Percentiles rank a stretch among this genome's conserved stretches.
phyloP scores from a whole-genome alignment of 2,888 invertebrate species.

The Spodoptera littoralis region DNA sequence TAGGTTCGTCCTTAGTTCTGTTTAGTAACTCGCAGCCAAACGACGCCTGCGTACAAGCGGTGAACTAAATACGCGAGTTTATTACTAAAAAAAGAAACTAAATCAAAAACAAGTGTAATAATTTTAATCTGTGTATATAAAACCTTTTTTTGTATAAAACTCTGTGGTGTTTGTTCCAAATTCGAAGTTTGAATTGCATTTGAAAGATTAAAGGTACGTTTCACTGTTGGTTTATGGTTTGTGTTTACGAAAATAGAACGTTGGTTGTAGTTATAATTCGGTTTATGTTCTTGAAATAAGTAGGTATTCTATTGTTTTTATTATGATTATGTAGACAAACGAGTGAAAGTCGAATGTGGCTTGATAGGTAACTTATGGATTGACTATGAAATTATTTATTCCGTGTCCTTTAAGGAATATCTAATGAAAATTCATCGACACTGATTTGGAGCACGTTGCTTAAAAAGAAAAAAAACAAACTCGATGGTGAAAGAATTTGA shows the following conservation, averaged over 20 bases:
- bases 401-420: too few species aligned
- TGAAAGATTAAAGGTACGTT: slow-evolving; percentile 53
- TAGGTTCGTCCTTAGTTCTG: slow-evolving; percentile 33
- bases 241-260: slow-evolving; percentile 4
- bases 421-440: too few species aligned
- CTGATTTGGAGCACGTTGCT: too few species aligned
- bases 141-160: slow-evolving; percentile 9
- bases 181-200: slow-evolving; percentile 33
- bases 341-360: too few species aligned
- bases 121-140: slow-evolving; percentile 2
- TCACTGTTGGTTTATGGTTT: slow-evolving; percentile 21
- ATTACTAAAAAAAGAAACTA: slow-evolving; percentile 9
- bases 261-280: not conserved
- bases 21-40: slow-evolving; percentile 33
- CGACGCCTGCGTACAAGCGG: slow-evolving; percentile 55
- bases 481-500: too few species aligned
- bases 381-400: too few species aligned
- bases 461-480: too few species aligned
- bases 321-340: too few species aligned
- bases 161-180: slow-evolving; percentile 33
- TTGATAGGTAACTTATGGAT: too few species aligned
- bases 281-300: not conserved
- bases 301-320: too few species aligned
- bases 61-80: slow-evolving; percentile 43
- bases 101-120: not conserved